Evolutionary conservation across 2,797 vertebrate genomes (phyloP).

Genomic region (Vespertilio murinus): DNA sequence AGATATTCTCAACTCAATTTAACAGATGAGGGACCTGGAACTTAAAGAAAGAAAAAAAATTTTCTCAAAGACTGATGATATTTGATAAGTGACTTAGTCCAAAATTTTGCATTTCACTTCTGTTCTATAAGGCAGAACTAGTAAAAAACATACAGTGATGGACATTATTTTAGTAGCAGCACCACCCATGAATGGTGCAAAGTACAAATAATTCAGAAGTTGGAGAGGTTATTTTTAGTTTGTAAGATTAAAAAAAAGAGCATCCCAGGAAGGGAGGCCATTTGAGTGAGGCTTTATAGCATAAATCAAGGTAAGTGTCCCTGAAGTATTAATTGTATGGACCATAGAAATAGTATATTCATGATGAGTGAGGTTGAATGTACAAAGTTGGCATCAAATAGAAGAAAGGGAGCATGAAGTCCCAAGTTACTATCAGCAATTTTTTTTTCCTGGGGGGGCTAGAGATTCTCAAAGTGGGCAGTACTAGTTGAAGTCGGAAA

Average conservation of each 20-base stretch:
- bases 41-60: not conserved
- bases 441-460: not conserved
- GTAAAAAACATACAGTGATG: not conserved
- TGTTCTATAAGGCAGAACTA: not conserved
- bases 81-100: not conserved
- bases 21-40: not conserved
- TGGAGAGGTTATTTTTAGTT: slow-evolving; percentile 1
- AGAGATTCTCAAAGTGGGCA: not conserved
- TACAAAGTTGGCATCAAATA: not conserved
- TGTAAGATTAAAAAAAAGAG: not conserved
- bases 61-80: not conserved
- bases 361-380: not conserved
- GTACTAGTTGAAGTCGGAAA: not conserved
- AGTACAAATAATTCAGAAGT: not conserved
- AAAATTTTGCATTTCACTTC: slow-evolving; percentile 8
- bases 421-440: not conserved
- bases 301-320: not conserved
- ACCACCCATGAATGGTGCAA: not conserved
- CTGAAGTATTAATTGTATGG: not conserved
- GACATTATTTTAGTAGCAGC: not conserved
- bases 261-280: not conserved
- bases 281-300: not conserved
- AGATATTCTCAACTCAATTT: slow-evolving; percentile 22
- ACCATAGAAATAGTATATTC: not conserved
- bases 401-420: slow-evolving; percentile 16